Evolutionary conservation across 1,140 invertebrate genomes (phyloP).

Genomic region (Aphaenogaster floridana): DNA sequence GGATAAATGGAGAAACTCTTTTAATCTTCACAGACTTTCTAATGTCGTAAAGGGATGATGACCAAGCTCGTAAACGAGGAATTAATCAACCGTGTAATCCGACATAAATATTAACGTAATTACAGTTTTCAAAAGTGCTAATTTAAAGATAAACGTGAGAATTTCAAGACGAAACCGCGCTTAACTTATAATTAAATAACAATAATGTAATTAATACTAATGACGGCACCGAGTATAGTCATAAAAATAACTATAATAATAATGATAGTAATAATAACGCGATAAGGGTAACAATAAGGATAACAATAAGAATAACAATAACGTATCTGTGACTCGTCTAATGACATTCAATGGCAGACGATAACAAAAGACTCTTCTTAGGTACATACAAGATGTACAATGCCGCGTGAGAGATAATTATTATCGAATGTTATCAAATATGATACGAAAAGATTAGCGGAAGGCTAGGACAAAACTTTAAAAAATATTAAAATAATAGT

Average conservation of each 20-base stretch:
- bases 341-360: not conserved
- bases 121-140: constrained; percentile 46
- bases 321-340: constrained; percentile 32
- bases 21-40: constrained; percentile 59
- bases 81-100: constrained; percentile 27
- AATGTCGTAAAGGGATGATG: constrained; percentile 71
- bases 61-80: constrained; percentile 73
- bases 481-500: constrained; percentile 12
- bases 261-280: constrained; percentile 37
- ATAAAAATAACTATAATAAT: not conserved
- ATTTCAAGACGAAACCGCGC: constrained; percentile 6
- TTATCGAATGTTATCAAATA: constrained; percentile 6
- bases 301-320: constrained; percentile 55
- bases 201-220: constrained; percentile 36
- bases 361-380: constrained; percentile 54
- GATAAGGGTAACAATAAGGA: constrained; percentile 30
- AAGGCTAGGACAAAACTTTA: constrained; percentile 10
- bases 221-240: constrained; percentile 1
- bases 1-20: constrained; percentile 22
- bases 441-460: not conserved
- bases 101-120: constrained; percentile 34
- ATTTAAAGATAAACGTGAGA: constrained; percentile 21
- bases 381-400: constrained; percentile 11
- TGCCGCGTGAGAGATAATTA: constrained; percentile 3
- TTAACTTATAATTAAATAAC: constrained; percentile 43